phyloP scores from a whole-genome alignment of 2,888 invertebrate genomes.

The Tenthredo mesomela region DNA sequence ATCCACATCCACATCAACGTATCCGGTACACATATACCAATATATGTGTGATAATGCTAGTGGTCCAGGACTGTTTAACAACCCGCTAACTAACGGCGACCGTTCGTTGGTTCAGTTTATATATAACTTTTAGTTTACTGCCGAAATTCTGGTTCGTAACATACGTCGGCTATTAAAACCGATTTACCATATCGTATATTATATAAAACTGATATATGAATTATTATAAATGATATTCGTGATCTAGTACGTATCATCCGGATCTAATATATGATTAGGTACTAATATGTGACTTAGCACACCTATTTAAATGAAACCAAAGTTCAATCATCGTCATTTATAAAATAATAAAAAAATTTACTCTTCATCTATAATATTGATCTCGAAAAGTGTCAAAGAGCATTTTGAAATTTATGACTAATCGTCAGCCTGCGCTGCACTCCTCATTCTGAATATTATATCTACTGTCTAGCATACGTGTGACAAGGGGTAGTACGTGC shows the following conservation, averaged over 20 bases:
- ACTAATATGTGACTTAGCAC: no score
- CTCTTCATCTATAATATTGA: no score
- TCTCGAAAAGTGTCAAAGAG: no score
- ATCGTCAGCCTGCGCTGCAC: background rate
- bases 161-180: constrained; percentile 23
- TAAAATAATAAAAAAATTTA: no score
- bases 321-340: no score
- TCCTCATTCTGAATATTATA: background rate
- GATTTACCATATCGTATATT: background rate
- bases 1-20: background rate
- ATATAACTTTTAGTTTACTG: constrained; percentile 18
- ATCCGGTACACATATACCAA: background rate
- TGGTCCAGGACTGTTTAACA: constrained; percentile 54
- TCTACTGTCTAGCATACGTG: constrained; percentile 9
- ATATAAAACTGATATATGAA: background rate
- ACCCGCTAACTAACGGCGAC: constrained; percentile 59
- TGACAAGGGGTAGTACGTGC: constrained; percentile 40
- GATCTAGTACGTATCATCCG: background rate
- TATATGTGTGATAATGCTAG: background rate
- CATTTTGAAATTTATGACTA: constrained; percentile 8
- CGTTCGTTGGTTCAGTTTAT: constrained; percentile 42
- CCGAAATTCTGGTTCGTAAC: constrained; percentile 9
- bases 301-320: no score
- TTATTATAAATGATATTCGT: background rate
- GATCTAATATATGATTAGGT: background rate